Evolutionary conservation across 1,140 invertebrate species (phyloP), one percentile per base, ranked within the genome.

Genomic region (Ceratitis capitata): DNA sequence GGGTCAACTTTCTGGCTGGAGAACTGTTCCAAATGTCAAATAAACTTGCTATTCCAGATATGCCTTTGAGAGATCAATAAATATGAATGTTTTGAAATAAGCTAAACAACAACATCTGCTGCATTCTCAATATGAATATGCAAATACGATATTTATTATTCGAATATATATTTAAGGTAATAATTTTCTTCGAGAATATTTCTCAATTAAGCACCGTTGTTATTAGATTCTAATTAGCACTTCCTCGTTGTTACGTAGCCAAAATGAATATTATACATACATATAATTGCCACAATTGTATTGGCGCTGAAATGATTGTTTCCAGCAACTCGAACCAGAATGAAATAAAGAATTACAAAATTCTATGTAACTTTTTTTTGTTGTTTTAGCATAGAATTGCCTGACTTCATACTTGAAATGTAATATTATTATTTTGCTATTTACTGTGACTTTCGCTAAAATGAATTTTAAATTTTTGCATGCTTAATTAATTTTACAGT

Each of bases 401-500:
- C 5, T 64, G 2, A 5, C 5, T 39, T 0, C 51, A 47, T 69
- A 14, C 14, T 69, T 69, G 32, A 2, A 61, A 26, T 32, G 29
- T 12, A 61, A 61, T 10, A 61, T n/a, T n/a, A n/a, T 23, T 12
- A 29, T 12, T 12, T 61, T 61, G 26, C 14, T 61, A 26, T 35
- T 0, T 10, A 10, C 14, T n/a, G 35, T 35, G 61, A 69, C 61
- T 69, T 69, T 69, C 61, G 61, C 61, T 39, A 69, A 69, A 19
- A 69, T 35, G 61, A 69, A 69, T 32, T 69, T 35, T 69, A 69
- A 19, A 69, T 69, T 69, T 69, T 69, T 69, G 61, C 61, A 69
- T 69, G 61, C 61, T 35, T 39, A 69, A 69, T 69, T 69, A 19
- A 35, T 69, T 69, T 69, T 69, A 19, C 32, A 32, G 2, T 64